phyloP scores from a whole-genome alignment of 53 echinoderm and acorn worm species.

The Temnopleurus reevesii region DNA sequence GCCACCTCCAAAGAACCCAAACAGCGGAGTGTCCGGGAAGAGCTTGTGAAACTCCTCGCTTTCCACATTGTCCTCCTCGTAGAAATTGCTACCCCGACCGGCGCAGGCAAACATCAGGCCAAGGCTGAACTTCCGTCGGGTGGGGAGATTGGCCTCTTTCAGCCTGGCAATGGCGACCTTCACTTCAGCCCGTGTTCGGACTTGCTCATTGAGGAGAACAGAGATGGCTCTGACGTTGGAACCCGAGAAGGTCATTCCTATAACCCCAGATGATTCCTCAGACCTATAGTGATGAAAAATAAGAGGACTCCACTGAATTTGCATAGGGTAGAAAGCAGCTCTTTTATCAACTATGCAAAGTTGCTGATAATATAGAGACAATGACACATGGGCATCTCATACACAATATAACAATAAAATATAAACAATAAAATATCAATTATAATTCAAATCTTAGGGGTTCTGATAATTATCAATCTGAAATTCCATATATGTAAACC shows the following conservation, averaged over 20 bases:
- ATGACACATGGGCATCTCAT: no score
- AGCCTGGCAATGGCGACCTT: slow-evolving; percentile 58
- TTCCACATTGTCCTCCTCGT: slow-evolving; percentile 74
- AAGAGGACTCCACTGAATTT: no score
- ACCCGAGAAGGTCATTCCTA: slow-evolving; percentile 81
- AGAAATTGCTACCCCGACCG: slow-evolving; percentile 72
- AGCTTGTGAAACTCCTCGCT: slow-evolving; percentile 75
- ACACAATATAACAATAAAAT: no score
- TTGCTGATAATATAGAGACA: no score
- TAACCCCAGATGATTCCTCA: slow-evolving; percentile 35
- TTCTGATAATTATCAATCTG: no score
- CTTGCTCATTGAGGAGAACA: slow-evolving; percentile 61
- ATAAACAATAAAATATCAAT: no score
- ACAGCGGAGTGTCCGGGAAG: slow-evolving; percentile 84
- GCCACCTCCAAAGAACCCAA: slow-evolving; percentile 94
- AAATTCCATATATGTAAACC: no score
- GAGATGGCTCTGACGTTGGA: slow-evolving; percentile 82
- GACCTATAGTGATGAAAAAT: not conserved
- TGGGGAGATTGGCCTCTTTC: slow-evolving; percentile 64
- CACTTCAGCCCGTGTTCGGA: slow-evolving; percentile 53
- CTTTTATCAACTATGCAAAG: no score
- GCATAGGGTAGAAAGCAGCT: no score
- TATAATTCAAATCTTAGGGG: no score
- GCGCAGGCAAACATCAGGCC: slow-evolving; percentile 96
- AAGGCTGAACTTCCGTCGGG: slow-evolving; percentile 64